phyloP scores from a whole-genome alignment of 1,140 invertebrate species.

The Aphaenogaster floridana region DNA sequence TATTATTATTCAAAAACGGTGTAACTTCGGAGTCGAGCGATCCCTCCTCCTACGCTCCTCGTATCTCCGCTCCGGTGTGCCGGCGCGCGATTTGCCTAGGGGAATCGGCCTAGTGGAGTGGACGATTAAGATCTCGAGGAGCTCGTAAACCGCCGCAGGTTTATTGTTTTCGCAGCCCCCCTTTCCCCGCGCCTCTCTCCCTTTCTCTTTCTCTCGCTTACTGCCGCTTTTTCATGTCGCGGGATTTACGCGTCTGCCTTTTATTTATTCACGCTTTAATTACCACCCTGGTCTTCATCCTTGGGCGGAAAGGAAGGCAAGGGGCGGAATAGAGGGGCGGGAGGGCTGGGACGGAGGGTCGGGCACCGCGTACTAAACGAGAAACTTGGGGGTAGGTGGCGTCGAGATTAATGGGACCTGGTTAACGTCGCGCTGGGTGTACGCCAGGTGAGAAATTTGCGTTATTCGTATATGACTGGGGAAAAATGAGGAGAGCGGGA shows the following conservation, averaged over 20 bases:
- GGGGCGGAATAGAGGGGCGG: background rate
- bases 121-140: conserved; percentile 64
- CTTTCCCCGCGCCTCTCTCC: background rate
- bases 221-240: conserved; percentile 67
- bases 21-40: background rate
- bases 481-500: conserved; percentile 8
- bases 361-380: conserved; percentile 79
- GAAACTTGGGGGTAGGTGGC: conserved; percentile 81
- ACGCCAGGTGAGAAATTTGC: conserved; percentile 74
- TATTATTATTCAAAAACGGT: conserved; percentile 60
- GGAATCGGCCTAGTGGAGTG: conserved; percentile 30
- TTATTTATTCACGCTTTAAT: conserved; percentile 86
- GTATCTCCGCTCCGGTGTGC: background rate
- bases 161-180: conserved; percentile 52
- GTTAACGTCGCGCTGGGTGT: conserved; percentile 79
- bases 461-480: conserved; percentile 65
- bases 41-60: background rate
- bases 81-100: background rate
- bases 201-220: conserved; percentile 1
- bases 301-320: conserved; percentile 19
- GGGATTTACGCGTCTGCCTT: conserved; percentile 83
- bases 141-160: conserved; percentile 28
- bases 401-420: conserved; percentile 83
- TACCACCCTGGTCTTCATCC: conserved; percentile 78
- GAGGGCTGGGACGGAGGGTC: conserved; percentile 10